These are phyloP conservation scores for Synanthedon formicaeformis DNA, from an alignment of 2,888 invertebrate genomes.

Conservation along the genomic window DNA sequence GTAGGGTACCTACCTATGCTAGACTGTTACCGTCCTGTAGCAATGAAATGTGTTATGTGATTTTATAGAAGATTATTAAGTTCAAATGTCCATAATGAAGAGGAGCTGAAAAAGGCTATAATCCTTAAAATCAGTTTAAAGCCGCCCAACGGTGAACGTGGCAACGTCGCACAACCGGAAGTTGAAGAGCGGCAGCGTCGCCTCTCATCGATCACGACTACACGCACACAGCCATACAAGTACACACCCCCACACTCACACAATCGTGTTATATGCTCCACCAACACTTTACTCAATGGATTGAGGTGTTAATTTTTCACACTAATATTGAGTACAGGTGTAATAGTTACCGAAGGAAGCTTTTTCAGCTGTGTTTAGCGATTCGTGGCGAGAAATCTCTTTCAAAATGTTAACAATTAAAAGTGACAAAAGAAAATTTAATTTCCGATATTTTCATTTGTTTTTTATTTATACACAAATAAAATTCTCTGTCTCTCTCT, in stretches of 20 bases:
- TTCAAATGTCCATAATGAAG: not conserved
- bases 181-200: slow-evolving; percentile 75
- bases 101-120: slow-evolving; percentile 22
- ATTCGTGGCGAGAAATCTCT: too few species aligned
- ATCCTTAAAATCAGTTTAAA: slow-evolving; percentile 29
- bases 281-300: slow-evolving; percentile 12
- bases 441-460: too few species aligned
- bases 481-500: too few species aligned
- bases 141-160: slow-evolving; percentile 31
- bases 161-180: slow-evolving; percentile 73
- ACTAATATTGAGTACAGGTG: too few species aligned
- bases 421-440: too few species aligned
- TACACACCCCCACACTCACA: slow-evolving; percentile 15
- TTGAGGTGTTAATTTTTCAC: slow-evolving; percentile 14
- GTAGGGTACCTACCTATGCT: too few species aligned
- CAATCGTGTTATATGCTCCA: not conserved
- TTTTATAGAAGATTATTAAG: not conserved
- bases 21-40: too few species aligned
- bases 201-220: slow-evolving; percentile 62
- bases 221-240: not conserved
- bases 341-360: too few species aligned
- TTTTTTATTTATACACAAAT: too few species aligned
- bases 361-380: too few species aligned
- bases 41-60: too few species aligned
- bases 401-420: too few species aligned